These are phyloP conservation scores for Lytechinus pictus DNA, from an alignment of 35 echinoderm and acorn worm genomes.

Conservation along the genomic window DNA sequence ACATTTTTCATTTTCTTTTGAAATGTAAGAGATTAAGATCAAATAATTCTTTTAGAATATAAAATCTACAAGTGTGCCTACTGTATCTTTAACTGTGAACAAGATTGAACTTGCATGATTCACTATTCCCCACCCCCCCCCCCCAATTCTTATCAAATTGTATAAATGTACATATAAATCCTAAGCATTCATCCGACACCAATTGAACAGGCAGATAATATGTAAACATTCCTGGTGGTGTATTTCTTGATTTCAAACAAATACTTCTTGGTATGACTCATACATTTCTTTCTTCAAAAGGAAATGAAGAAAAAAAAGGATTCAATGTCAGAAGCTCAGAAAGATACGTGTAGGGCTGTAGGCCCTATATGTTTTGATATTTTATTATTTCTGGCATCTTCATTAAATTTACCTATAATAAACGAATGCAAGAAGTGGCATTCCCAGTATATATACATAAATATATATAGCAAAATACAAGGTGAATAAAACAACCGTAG, in stretches of 20 bases:
- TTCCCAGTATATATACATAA: background rate
- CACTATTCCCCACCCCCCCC: background rate
- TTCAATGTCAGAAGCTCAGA: background rate
- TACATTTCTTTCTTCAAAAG: background rate
- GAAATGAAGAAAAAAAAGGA: background rate
- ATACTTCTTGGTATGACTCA: background rate
- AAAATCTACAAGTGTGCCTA: too few relatives aligned
- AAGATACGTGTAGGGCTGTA: too few relatives aligned
- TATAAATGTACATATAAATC: background rate
- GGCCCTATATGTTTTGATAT: too few relatives aligned
- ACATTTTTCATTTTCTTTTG: too few relatives aligned
- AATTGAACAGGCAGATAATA: background rate
- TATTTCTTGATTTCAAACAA: background rate
- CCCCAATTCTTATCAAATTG: background rate
- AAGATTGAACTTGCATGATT: background rate
- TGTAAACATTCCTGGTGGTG: background rate
- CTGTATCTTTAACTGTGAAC: too few relatives aligned
- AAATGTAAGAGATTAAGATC: too few relatives aligned
- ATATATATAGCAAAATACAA: too few relatives aligned
- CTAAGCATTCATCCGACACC: background rate
- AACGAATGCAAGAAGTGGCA: background rate
- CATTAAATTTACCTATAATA: background rate
- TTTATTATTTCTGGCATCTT: background rate
- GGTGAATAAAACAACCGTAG: too few relatives aligned
- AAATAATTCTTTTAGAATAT: too few relatives aligned